Conservation (phyloP, 2,888 invertebrate genomes). For the Ypsolopha scabrella region DNA sequence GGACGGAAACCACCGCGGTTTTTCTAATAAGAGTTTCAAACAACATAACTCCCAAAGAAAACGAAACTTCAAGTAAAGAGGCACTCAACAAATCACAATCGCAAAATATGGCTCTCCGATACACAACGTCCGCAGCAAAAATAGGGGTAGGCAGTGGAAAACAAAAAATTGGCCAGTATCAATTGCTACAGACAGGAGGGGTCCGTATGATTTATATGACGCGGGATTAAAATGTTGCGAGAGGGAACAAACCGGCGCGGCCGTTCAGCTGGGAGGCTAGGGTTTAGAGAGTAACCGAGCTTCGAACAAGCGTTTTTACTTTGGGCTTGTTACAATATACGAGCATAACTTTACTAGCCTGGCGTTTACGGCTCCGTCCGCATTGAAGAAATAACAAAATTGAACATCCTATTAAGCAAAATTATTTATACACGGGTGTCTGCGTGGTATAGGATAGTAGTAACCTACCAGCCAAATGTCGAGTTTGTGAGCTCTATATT, state of each 20-base stretch:
- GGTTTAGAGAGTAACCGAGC: too few species aligned
- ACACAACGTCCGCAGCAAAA: constrained; percentile 5
- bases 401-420: too few species aligned
- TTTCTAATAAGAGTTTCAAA: too few species aligned
- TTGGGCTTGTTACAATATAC: too few species aligned
- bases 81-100: not conserved
- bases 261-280: not conserved
- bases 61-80: not conserved
- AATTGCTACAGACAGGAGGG: constrained; percentile 32
- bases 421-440: too few species aligned
- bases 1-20: too few species aligned
- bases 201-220: constrained; percentile 42
- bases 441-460: too few species aligned
- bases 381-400: not conserved
- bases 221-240: constrained; percentile 39
- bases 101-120: not conserved
- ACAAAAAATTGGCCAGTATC: constrained; percentile 23
- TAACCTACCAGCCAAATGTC: too few species aligned
- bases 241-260: not conserved
- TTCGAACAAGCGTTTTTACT: too few species aligned
- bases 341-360: too few species aligned
- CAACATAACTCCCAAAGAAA: not conserved
- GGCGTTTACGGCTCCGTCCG: too few species aligned
- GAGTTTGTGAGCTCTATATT: too few species aligned
- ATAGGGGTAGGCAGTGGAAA: constrained; percentile 13